Evolutionary conservation across 2,888 invertebrate genomes (phyloP).

Genomic region (Girardia tigrina): DNA sequence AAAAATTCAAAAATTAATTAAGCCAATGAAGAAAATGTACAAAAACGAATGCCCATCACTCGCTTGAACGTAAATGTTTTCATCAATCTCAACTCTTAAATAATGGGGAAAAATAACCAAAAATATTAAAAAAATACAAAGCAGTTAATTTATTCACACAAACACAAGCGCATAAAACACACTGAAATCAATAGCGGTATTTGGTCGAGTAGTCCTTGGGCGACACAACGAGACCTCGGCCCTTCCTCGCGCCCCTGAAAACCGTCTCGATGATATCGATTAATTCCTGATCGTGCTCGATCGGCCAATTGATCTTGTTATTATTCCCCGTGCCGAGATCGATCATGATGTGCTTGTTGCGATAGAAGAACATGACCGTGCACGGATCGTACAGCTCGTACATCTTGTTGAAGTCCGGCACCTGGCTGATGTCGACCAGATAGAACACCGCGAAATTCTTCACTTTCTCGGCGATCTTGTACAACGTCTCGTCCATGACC

Average conservation of each 20-base stretch:
- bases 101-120: no score
- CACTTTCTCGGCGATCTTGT: slow-evolving; percentile 57
- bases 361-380: slow-evolving; percentile 98
- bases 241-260: slow-evolving; percentile 90
- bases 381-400: slow-evolving; percentile 74
- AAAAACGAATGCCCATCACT: no score
- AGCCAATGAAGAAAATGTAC: no score
- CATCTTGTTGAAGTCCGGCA: slow-evolving; percentile 99
- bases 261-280: slow-evolving; percentile 97
- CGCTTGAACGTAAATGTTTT: no score
- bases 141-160: no score
- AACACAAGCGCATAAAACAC: no score
- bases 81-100: no score
- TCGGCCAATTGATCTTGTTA: slow-evolving; percentile 96
- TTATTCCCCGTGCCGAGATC: slow-evolving; percentile 97
- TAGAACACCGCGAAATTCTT: slow-evolving; percentile 97
- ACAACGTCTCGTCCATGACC: slow-evolving; percentile 83
- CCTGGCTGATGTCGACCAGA: slow-evolving; percentile 87
- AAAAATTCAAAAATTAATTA: no score
- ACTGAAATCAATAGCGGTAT: slow-evolving; percentile 67
- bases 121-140: no score
- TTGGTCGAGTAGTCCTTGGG: slow-evolving; percentile 99
- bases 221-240: slow-evolving; percentile 90
- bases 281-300: slow-evolving; percentile 97
- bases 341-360: slow-evolving; percentile 99